Percentiles rank a stretch among this genome's conserved stretches.
Conservation (phyloP, 2,888 invertebrate genomes). For the Eupithecia vulgata region DNA sequence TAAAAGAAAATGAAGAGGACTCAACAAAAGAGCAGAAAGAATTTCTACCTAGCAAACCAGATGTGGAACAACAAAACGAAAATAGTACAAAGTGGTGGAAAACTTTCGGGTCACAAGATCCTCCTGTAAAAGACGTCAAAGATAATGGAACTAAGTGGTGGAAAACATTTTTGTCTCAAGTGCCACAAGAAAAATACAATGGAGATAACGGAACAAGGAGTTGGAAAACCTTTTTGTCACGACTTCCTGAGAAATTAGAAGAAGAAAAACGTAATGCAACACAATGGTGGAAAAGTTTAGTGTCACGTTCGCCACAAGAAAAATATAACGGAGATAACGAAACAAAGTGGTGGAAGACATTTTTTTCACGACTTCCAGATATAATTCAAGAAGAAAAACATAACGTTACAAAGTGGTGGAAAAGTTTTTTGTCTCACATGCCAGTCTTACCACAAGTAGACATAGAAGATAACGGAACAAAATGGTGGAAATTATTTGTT, state of each 20-base stretch:
- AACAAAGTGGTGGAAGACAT: background rate
- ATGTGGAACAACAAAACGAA: background rate
- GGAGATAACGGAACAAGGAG: background rate
- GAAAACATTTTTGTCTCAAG: constrained; percentile 1
- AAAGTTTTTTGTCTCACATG: background rate
- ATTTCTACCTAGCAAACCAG: background rate
- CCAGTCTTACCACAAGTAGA: background rate
- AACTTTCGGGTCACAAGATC: background rate
- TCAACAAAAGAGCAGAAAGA: background rate
- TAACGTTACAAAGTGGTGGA: background rate
- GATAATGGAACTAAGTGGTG: background rate
- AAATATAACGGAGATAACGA: background rate
- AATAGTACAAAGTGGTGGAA: background rate
- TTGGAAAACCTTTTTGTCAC: background rate
- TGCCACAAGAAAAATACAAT: background rate
- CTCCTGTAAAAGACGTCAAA: background rate
- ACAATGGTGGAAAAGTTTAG: background rate
- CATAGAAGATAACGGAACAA: background rate
- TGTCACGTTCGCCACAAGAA: background rate
- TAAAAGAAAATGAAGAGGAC: background rate
- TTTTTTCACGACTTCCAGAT: background rate
- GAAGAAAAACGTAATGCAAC: background rate
- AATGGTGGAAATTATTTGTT: background rate
- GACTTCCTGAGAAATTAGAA: background rate
- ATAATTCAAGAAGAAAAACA: background rate